Conservation (phyloP, 1,140 invertebrate genomes). For the Rhysida immarginata region DNA sequence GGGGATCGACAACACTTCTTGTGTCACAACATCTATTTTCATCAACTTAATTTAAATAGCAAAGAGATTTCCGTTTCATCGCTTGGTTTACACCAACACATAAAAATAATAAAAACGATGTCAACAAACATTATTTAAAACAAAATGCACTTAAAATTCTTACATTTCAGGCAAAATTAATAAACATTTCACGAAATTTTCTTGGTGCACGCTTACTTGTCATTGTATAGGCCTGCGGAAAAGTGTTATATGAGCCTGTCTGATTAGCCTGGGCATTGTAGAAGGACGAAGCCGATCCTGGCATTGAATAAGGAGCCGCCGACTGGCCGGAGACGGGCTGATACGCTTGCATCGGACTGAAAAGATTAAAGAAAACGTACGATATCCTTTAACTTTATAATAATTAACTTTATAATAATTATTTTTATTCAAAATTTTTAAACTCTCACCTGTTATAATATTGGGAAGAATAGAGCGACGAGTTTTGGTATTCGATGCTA, state of each 20-base stretch:
- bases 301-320: slow-evolving; percentile 14
- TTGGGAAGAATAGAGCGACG: too few species aligned
- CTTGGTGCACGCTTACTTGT: background rate
- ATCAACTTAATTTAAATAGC: too few species aligned
- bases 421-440: too few species aligned
- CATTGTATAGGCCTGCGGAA: slow-evolving; percentile 17
- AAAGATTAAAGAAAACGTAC: background rate
- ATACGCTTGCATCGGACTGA: slow-evolving; percentile 14
- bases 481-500: too few species aligned
- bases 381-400: too few species aligned
- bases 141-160: background rate
- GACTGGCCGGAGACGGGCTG: background rate
- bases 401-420: too few species aligned
- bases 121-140: background rate
- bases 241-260: slow-evolving; percentile 11
- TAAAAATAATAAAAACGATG: background rate
- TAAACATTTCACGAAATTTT: background rate
- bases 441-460: too few species aligned
- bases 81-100: background rate
- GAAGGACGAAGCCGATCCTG: slow-evolving; percentile 6
- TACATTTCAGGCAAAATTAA: background rate
- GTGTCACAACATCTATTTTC: too few species aligned
- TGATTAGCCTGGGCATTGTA: slow-evolving; percentile 12
- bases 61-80: background rate
- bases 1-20: too few species aligned